phyloP scores from a whole-genome alignment of 1,140 invertebrate species.

The Pentalonia nigronervosa region DNA sequence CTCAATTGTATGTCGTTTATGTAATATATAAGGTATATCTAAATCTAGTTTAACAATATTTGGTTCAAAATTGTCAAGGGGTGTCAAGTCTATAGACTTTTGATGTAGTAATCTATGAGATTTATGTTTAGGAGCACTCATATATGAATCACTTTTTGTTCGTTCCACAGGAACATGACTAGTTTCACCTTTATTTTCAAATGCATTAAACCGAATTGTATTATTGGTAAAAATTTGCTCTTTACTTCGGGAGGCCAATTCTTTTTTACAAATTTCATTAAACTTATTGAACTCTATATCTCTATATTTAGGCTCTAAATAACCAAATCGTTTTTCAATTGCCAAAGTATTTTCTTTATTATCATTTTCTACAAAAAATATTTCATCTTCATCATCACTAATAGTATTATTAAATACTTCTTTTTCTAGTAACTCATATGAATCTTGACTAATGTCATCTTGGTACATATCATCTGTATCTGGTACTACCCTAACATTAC shows the following conservation, averaged over 20 bases:
- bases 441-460: constrained; percentile 87
- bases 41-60: constrained; percentile 66
- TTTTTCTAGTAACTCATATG: constrained; percentile 81
- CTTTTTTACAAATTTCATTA: constrained; percentile 63
- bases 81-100: constrained; percentile 83
- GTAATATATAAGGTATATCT: constrained; percentile 83
- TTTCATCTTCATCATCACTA: constrained; percentile 66
- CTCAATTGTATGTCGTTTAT: constrained; percentile 84
- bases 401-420: constrained; percentile 70
- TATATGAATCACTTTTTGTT: constrained; percentile 83
- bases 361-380: constrained; percentile 72
- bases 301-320: constrained; percentile 61
- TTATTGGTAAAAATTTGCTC: constrained; percentile 51
- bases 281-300: constrained; percentile 63
- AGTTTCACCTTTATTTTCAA: constrained; percentile 52
- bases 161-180: constrained; percentile 70
- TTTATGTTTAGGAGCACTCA: constrained; percentile 67
- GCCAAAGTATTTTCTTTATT: constrained; percentile 60
- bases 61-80: constrained; percentile 65
- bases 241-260: constrained; percentile 59
- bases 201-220: constrained; percentile 51
- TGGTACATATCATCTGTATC: constrained; percentile 64
- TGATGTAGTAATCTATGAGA: constrained; percentile 70
- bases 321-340: constrained; percentile 62
- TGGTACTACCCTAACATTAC: constrained; percentile 62